Evolutionary conservation across 2,113 vertebrate genomes (phyloP).

Genomic region (Camarhynchus parvulus): DNA sequence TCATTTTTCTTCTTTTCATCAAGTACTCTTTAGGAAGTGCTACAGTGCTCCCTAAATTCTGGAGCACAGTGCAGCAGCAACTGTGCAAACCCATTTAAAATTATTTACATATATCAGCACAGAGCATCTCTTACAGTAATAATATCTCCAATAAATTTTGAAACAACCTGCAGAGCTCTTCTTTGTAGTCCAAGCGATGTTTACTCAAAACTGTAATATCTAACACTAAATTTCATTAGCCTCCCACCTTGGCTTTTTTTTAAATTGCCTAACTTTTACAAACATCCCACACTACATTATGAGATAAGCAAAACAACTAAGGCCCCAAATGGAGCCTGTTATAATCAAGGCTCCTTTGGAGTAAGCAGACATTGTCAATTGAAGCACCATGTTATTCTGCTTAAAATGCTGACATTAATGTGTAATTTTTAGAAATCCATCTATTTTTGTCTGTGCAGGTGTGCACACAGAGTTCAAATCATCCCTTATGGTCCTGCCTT

Average conservation of each 20-base stretch:
- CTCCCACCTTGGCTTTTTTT: background rate
- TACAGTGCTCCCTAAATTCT: background rate
- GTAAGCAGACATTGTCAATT: background rate
- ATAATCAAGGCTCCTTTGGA: background rate
- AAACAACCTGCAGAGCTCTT: background rate
- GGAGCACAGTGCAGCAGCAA: background rate
- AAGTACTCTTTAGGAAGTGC: background rate
- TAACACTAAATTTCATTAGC: background rate
- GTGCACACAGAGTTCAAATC: background rate
- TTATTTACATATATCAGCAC: background rate
- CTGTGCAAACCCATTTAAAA: background rate
- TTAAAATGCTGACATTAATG: background rate
- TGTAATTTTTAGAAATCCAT: background rate
- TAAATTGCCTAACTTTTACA: background rate
- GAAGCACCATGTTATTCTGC: background rate
- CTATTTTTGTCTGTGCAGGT: background rate
- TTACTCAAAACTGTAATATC: background rate
- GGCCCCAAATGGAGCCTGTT: too few relatives aligned
- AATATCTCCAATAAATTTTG: background rate
- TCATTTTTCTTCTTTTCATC: background rate
- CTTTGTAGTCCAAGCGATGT: background rate
- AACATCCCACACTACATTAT: background rate
- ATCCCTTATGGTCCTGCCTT: background rate
- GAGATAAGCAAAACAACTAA: background rate
- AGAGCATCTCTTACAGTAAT: background rate